Evolutionary conservation across 2,888 invertebrate genomes (phyloP), one percentile per base, ranked within the genome.

Genomic region (Tuberolachnus salignus): DNA sequence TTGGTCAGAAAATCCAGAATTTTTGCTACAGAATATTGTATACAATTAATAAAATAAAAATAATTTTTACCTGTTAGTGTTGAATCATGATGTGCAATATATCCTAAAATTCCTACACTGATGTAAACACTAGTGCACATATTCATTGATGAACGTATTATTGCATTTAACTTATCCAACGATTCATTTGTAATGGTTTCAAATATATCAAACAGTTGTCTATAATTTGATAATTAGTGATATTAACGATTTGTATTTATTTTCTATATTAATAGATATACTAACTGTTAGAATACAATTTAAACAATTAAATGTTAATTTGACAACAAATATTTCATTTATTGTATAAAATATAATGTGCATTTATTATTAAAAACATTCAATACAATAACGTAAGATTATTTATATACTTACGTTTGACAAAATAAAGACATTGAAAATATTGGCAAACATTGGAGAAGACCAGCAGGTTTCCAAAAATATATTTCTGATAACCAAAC

Each of bases 381-480:
- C 34, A 34, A 34, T 34, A 34, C 34, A 34, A 34, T 4, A 34
- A 34, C 6, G 34, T 34, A 34, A 34, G 6, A 34, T 34, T 4
- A 34, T 4, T 19, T 53, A 53, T 21, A 67, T 55, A 87, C 90
- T 89, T 86, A 94, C 91, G 97, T 96, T 87, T 98, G 98, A 87
- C 98, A 98, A 82, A 95, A 96, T 75, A 98, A 88, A 0, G 98
- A 97, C 93, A 98, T 95, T 14, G 96, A 93, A 86, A 98, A 95
- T 83, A 98, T 98, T 0, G 98, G 98, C 82, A 98, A 88, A 85
- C 96, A 95, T 83, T 95, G 95, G 70, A 98, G 87, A 80, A 97
- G 87, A 0, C 97, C 97, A 0, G 91, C 89, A 0, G 94, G 92
- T 83, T 91, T 89, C 95, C 95, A 96, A 84, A 91, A 90, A 83